A percentile compares a stretch with the other conserved stretches of the same genome.
These are phyloP conservation scores for Premnoplex brunnescens DNA, from an alignment of 2,797 vertebrate species.

Conservation along the genomic window DNA sequence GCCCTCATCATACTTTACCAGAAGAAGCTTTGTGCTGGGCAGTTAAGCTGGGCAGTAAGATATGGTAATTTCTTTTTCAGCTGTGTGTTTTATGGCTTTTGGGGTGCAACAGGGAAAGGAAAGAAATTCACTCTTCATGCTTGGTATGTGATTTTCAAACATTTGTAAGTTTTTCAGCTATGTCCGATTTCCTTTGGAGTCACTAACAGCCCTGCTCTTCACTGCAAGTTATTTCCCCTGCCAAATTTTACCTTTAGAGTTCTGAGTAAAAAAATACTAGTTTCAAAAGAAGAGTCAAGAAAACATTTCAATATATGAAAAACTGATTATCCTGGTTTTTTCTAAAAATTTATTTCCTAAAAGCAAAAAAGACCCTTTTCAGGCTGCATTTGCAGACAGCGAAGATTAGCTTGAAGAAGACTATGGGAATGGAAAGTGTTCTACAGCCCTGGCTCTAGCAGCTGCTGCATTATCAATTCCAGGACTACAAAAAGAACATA, in stretches of 20 bases:
- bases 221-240: neutral
- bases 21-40: neutral
- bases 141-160: neutral
- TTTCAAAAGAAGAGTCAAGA: neutral
- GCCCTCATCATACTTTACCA: neutral
- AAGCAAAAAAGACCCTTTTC: neutral
- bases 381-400: neutral
- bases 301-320: neutral
- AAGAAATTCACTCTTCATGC: neutral
- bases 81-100: neutral
- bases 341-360: neutral
- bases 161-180: neutral
- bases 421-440: neutral
- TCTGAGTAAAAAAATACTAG: neutral
- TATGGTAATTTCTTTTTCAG: constrained; percentile 30
- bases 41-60: neutral
- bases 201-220: neutral
- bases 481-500: constrained; percentile 7
- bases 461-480: neutral
- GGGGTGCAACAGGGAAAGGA: neutral
- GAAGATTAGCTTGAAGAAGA: neutral
- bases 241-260: neutral
- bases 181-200: neutral
- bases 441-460: neutral
- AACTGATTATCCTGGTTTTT: neutral